Percentiles rank a stretch among this genome's conserved stretches.
Evolutionary conservation across 1,140 invertebrate species (phyloP).

Genomic region (Drosophila erecta): DNA sequence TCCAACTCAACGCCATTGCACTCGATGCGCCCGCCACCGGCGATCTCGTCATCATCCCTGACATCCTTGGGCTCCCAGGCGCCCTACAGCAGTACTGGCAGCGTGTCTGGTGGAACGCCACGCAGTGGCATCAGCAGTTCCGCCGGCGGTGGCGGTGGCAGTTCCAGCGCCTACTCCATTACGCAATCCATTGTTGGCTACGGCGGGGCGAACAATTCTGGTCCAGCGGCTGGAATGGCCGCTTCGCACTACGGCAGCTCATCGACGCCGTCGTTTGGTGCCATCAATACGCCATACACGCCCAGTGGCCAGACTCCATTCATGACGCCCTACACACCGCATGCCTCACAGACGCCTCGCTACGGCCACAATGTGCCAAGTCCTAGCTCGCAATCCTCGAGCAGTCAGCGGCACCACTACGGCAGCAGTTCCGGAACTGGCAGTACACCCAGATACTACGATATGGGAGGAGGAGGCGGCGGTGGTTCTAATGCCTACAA

Average conservation of each 20-base stretch:
- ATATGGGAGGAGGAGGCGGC: conserved; percentile 32
- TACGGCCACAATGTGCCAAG: conserved; percentile 87
- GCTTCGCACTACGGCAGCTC: conserved; percentile 87
- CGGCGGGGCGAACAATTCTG: conserved; percentile 84
- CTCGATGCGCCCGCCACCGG: conserved; percentile 47
- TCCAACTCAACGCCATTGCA: conserved; percentile 86
- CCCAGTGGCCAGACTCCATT: conserved; percentile 95
- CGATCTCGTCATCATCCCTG: conserved; percentile 6
- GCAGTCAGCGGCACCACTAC: conserved; percentile 61
- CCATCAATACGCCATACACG: conserved; percentile 90
- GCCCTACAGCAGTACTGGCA: conserved; percentile 59
- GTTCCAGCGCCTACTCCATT: conserved; percentile 87
- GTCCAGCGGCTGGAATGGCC: conserved; percentile 19
- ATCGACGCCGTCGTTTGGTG: conserved; percentile 60
- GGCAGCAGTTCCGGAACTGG: conserved; percentile 76
- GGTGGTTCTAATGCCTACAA: conserved; percentile 37
- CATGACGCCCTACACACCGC: conserved; percentile 94
- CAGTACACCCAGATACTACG: conserved; percentile 72
- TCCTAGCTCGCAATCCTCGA: conserved; percentile 84
- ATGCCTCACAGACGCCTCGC: conserved; percentile 87
- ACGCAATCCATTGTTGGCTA: conserved; percentile 87
- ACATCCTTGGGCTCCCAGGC: conserved; percentile 83
- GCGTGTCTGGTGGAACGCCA: conserved; percentile 53
- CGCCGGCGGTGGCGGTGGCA: conserved; percentile 84
- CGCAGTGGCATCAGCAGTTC: conserved; percentile 60